Conservation (phyloP, 2,113 vertebrate genomes). For the Sigmodon hispidus region DNA sequence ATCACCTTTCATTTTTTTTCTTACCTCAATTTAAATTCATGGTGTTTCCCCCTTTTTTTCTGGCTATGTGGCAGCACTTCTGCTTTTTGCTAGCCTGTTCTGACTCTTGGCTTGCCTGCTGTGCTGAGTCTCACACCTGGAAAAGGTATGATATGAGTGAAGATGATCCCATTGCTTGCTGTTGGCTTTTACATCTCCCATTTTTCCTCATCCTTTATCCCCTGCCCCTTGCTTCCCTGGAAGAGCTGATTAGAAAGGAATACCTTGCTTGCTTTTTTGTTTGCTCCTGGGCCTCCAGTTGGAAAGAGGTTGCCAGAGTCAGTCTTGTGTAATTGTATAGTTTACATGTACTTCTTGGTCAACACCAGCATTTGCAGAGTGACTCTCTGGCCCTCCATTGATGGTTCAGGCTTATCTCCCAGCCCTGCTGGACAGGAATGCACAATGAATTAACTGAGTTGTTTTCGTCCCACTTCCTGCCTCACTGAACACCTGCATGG, state of each 20-base stretch:
- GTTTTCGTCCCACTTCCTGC: conserved; percentile 22
- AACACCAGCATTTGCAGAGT: background rate
- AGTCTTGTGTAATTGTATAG: background rate
- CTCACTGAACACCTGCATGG: conserved; percentile 47
- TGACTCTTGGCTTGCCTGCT: background rate
- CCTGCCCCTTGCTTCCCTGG: background rate
- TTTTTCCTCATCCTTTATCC: background rate
- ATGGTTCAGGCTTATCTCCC: background rate
- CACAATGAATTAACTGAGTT: conserved; percentile 47
- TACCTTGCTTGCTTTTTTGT: background rate
- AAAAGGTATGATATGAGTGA: background rate
- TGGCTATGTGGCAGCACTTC: background rate
- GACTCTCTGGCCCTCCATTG: background rate
- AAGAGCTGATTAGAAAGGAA: background rate
- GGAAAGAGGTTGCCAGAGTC: background rate
- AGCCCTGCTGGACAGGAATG: background rate
- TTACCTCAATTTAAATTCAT: background rate
- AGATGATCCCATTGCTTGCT: background rate
- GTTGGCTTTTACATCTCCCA: background rate
- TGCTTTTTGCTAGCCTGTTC: background rate
- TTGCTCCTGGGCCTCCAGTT: background rate
- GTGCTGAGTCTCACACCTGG: background rate
- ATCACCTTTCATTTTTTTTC: background rate
- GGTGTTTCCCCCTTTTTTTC: background rate
- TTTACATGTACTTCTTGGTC: background rate